phyloP scores from a whole-genome alignment of 2,888 invertebrate species.

The Dugesia japonica region DNA sequence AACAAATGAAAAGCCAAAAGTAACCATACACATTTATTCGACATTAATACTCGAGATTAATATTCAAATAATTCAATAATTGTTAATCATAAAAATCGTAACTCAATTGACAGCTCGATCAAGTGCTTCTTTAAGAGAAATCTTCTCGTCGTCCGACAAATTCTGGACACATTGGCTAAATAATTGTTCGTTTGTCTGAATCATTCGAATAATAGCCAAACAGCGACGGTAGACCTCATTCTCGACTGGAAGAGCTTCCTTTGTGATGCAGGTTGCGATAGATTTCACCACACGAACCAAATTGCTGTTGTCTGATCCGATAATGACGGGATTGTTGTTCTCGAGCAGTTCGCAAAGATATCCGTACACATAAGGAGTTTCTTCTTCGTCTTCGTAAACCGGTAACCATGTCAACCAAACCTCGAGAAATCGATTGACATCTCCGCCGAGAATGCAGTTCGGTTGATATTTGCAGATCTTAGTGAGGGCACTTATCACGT shows the following conservation, averaged over 20 bases:
- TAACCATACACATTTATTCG: conserved; percentile 14
- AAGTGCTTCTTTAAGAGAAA: conserved; percentile 56
- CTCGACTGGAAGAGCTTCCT: conserved; percentile 63
- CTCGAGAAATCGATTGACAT: conserved; percentile 70
- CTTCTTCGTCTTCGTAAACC: conserved; percentile 85
- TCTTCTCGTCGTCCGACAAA: conserved; percentile 64
- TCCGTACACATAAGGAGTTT: conserved; percentile 82
- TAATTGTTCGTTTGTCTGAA: conserved; percentile 61
- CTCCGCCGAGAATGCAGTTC: conserved; percentile 43
- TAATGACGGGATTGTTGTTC: conserved; percentile 64
- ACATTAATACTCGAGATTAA: no score
- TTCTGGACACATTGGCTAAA: conserved; percentile 65
- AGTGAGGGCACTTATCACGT: conserved; percentile 89
- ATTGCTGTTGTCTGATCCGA: conserved; percentile 56
- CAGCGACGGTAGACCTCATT: conserved; percentile 63
- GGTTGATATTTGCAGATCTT: conserved; percentile 60
- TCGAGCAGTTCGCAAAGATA: conserved; percentile 86
- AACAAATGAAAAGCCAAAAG: not conserved
- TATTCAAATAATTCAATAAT: no score
- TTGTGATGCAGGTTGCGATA: conserved; percentile 72
- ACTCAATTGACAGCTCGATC: not conserved
- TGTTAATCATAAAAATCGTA: no score
- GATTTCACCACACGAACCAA: conserved; percentile 70
- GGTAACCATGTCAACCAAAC: conserved; percentile 90
- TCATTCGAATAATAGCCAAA: conserved; percentile 67